Evolutionary conservation across 1,140 invertebrate genomes (phyloP).

Genomic region (Drosophila auraria): DNA sequence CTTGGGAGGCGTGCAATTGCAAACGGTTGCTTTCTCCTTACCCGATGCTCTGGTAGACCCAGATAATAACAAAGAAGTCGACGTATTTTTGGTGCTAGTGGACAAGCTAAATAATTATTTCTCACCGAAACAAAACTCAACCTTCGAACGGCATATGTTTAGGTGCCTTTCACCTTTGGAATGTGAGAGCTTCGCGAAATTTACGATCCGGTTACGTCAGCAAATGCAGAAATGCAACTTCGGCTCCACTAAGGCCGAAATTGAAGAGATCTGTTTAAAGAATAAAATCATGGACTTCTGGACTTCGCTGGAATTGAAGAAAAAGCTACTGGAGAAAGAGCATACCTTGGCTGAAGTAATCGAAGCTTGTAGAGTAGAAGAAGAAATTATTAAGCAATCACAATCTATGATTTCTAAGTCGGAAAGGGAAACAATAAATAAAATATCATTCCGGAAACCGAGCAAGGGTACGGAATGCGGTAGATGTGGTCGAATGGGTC

Average conservation of each 20-base stretch:
- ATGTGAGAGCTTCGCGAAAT: too few species aligned
- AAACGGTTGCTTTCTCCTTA: slow-evolving; percentile 24
- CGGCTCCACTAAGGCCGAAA: neutral
- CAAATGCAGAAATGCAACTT: too few species aligned
- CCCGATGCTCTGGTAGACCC: slow-evolving; percentile 5
- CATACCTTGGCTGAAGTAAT: slow-evolving; percentile 24
- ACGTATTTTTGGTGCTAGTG: slow-evolving; percentile 30
- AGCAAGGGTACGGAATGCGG: slow-evolving; percentile 21
- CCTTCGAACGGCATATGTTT: too few species aligned
- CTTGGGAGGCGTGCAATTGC: slow-evolving; percentile 26
- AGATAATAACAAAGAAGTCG: slow-evolving; percentile 6
- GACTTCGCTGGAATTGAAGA: slow-evolving; percentile 25
- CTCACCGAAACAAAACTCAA: slow-evolving; percentile 3
- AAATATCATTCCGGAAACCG: slow-evolving; percentile 25
- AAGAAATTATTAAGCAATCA: slow-evolving; percentile 38
- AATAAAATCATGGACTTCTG: slow-evolving; percentile 36
- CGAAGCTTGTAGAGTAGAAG: slow-evolving; percentile 22
- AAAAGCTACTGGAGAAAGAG: slow-evolving; percentile 31
- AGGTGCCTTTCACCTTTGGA: too few species aligned
- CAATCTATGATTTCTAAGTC: slow-evolving; percentile 11
- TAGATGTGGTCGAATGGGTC: slow-evolving; percentile 28
- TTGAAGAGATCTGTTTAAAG: slow-evolving; percentile 35
- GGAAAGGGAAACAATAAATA: neutral
- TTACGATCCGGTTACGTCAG: too few species aligned
- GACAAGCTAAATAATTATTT: slow-evolving; percentile 31